Evolutionary conservation across 2,113 vertebrate genomes (phyloP), one percentile per base, ranked within the genome.

Genomic region (Catharus fuscescens): DNA sequence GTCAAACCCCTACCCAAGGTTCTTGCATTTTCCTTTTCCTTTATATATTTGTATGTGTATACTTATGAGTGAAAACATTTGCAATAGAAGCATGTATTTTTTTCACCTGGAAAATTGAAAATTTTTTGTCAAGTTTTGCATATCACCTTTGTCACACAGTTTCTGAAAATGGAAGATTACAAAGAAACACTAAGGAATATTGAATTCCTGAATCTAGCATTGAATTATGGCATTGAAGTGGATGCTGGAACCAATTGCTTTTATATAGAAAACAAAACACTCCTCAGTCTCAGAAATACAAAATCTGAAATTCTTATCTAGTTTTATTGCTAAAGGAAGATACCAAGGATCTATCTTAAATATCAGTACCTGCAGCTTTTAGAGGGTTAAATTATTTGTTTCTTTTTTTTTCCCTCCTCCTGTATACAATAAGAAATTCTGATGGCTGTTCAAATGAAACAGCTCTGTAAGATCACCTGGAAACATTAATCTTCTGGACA

Each of bases 401-500:
- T 54, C 2, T 12, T 3, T 8, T 15, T 8, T 9, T n/a, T 54
- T 44, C 25, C 26, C 38, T 8, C 1, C 10, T 5, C 1, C 31
- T 6, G 24, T 40, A 10, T 54, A 8, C 38, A 85, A 54, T 38
- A 73, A 65, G 42, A 74, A 81, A 80, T 89, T 91, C 45, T 47
- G 24, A 20, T 28, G 18, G 45, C 45, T 84, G 44, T 80, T 89
- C 62, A 92, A 86, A 82, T 61, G 50, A 95, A 91, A 80, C 18
- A 90, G 29, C 32, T 90, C 53, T 81, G 62, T 73, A 79, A 89
- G 42, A 44, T 96, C 66, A 85, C 74, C 81, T 88, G 52, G 66
- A 94, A 90, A 47, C 74, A 90, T 95, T 94, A 90, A 92, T 95
- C 81, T 93, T 94, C 59, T 76, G 74, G 84, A 88, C 78, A 89